A percentile compares a stretch with the other conserved stretches of the same genome.
phyloP scores from a whole-genome alignment of 1,140 invertebrate genomes.

The Akabosia matsudoensis region DNA sequence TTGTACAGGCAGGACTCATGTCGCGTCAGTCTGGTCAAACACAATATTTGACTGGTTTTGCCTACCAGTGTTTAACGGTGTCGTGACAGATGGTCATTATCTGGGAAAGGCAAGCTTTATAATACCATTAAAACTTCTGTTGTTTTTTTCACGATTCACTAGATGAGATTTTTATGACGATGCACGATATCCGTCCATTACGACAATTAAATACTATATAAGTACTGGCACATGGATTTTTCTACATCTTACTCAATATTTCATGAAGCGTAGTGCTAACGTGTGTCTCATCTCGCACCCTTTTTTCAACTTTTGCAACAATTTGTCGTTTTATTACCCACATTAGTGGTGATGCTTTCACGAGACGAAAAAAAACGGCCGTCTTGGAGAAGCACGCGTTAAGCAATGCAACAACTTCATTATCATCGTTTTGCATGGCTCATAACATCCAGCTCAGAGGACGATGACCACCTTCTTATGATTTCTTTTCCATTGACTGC shows the following conservation, averaged over 20 bases:
- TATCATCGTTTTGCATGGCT: background rate
- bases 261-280: background rate
- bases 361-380: too few species aligned
- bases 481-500: background rate
- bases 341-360: too few species aligned
- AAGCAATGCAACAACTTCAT: background rate
- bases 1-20: too few species aligned
- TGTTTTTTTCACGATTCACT: background rate
- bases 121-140: background rate
- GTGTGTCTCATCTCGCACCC: background rate
- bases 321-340: background rate
- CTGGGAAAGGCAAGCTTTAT: background rate
- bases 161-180: background rate
- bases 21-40: too few species aligned
- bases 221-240: background rate
- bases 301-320: background rate
- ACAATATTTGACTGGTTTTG: too few species aligned
- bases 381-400: background rate
- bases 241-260: background rate
- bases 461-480: background rate
- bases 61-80: too few species aligned
- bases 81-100: constrained; percentile 23
- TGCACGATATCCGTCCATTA: background rate
- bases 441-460: background rate
- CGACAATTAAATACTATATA: background rate